These are phyloP conservation scores for Trachythela sp. DNA, from an alignment of 64 coral and sea anemone genomes.

Conservation along the genomic window DNA sequence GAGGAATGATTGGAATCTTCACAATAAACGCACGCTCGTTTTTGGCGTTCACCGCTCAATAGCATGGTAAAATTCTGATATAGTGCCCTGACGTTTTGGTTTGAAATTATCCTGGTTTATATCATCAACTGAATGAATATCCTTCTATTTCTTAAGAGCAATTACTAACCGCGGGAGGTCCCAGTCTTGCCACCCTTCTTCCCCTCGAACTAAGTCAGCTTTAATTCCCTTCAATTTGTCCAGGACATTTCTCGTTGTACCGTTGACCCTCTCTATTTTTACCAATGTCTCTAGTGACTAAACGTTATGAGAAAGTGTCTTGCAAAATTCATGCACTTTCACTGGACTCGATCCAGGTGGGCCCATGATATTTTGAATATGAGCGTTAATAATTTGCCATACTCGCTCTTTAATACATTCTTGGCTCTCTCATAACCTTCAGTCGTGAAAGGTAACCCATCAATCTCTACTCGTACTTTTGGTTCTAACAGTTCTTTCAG, in stretches of 20 bases:
- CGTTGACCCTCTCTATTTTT: background rate
- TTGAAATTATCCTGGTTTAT: background rate
- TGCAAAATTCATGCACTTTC: background rate
- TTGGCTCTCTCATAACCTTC: conserved; percentile 14
- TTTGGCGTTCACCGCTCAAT: background rate
- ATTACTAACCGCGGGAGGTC: background rate
- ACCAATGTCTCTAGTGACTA: background rate
- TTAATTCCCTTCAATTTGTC: background rate
- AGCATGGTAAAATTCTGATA: background rate
- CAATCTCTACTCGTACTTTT: background rate
- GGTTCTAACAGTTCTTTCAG: background rate
- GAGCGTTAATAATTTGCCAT: background rate
- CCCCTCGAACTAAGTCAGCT: background rate
- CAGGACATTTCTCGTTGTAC: background rate
- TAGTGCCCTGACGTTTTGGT: background rate
- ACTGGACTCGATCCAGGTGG: background rate
- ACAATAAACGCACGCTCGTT: conserved; percentile 42
- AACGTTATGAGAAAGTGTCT: background rate
- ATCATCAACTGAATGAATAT: background rate
- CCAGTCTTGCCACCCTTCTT: background rate
- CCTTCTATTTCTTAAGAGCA: background rate
- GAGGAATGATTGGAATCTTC: background rate
- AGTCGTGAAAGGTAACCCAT: background rate
- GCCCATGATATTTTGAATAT: background rate
- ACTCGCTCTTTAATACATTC: background rate